Conservation (phyloP, 1,140 invertebrate genomes). For the Thaumetopoea pityocampa region DNA sequence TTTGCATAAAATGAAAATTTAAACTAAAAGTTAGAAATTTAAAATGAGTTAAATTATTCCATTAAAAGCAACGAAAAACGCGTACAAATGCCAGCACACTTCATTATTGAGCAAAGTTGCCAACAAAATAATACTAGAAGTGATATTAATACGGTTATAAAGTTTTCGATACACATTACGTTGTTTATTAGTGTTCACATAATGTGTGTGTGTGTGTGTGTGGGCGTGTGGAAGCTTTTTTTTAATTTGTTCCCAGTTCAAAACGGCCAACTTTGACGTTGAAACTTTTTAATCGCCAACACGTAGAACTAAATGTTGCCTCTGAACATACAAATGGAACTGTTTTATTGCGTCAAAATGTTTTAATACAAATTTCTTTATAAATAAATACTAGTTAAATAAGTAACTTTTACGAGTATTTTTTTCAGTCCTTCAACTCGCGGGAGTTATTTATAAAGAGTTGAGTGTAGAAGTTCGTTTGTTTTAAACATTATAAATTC, state of each 20-base stretch:
- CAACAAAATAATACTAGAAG: constrained; percentile 24
- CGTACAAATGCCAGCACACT: constrained; percentile 12
- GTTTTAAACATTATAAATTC: no score
- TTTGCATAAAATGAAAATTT: no score
- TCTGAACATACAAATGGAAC: constrained; percentile 12
- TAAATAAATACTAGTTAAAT: constrained; percentile 2
- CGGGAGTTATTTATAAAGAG: no score
- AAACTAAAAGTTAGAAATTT: no score
- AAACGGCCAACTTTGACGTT: constrained; percentile 26
- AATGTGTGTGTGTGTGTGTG: no score
- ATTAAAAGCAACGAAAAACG: not conserved
- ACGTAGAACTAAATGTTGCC: constrained; percentile 20
- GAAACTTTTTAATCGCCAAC: constrained; percentile 28
- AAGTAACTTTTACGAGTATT: no score
- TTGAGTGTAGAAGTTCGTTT: no score
- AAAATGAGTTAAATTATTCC: no score
- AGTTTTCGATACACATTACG: constrained; percentile 27
- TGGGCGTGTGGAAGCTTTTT: constrained; percentile 10
- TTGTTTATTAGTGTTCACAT: constrained; percentile 11
- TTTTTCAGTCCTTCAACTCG: no score
- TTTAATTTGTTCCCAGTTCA: constrained; percentile 18
- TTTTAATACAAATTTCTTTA: constrained; percentile 7
- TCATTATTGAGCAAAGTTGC: constrained; percentile 23
- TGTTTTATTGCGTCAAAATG: constrained; percentile 19
- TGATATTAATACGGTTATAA: constrained; percentile 24